Evolutionary conservation across 2,113 vertebrate genomes (phyloP).

Genomic region (Pygoscelis antarcticus): DNA sequence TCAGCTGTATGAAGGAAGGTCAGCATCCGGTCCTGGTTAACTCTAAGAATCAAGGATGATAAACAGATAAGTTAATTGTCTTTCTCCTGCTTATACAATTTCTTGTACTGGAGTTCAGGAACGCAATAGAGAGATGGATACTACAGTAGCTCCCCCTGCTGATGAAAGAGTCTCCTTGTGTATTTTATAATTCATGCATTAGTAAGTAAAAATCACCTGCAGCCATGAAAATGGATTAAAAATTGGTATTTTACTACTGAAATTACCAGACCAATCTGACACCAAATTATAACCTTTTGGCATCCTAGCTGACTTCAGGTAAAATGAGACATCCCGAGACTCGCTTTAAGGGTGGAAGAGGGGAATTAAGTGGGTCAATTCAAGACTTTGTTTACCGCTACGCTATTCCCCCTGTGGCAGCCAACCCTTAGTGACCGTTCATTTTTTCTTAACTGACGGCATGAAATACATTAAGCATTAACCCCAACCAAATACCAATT

Average conservation of each 20-base stretch:
- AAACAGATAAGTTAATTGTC: not conserved
- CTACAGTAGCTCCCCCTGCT: slow-evolving; percentile 70
- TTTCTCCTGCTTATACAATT: not conserved
- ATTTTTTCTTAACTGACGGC: not conserved
- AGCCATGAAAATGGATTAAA: not conserved
- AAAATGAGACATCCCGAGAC: rapidly evolving
- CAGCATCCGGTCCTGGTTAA: not conserved
- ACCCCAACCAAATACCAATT: slow-evolving; percentile 38
- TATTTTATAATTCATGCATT: rapidly evolving
- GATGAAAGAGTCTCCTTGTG: not conserved
- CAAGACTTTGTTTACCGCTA: not conserved
- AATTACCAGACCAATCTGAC: not conserved
- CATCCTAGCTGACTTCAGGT: not conserved
- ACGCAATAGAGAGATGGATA: not conserved
- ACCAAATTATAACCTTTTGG: not conserved
- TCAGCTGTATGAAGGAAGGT: slow-evolving; percentile 36
- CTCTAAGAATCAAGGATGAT: not conserved
- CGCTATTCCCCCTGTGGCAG: rapidly evolving
- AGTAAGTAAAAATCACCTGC: not conserved
- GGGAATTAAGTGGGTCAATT: not conserved
- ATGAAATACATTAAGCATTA: not conserved
- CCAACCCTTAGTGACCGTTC: not conserved
- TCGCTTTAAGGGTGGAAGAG: not conserved
- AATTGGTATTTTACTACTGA: not conserved
- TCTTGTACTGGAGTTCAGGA: not conserved